A percentile compares a stretch with the other conserved stretches of the same genome.
These are phyloP conservation scores for Lepus timidus DNA, from an alignment of 2,113 vertebrate species.

Conservation along the genomic window DNA sequence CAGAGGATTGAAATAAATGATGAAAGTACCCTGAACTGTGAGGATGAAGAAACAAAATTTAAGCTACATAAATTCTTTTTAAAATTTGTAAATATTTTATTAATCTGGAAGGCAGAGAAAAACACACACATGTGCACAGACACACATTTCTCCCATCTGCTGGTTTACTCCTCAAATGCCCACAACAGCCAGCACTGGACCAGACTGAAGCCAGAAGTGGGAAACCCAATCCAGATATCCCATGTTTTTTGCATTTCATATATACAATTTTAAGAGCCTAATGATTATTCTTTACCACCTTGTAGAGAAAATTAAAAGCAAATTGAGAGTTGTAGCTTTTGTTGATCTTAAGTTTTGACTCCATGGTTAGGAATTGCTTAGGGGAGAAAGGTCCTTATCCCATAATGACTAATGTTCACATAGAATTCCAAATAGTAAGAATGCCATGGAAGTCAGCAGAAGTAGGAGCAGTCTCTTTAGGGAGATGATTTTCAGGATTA, in stretches of 20 bases:
- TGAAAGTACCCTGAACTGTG: background rate
- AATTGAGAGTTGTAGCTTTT: background rate
- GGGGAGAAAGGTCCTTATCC: background rate
- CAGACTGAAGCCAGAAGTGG: no score
- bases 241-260: no score
- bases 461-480: background rate
- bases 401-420: background rate
- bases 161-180: no score
- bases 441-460: background rate
- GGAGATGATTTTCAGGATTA: background rate
- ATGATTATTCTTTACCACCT: background rate
- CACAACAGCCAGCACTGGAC: no score
- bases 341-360: background rate
- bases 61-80: background rate
- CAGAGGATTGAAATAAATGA: background rate
- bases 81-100: no score
- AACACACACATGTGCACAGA: no score
- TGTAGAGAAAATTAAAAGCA: constrained; percentile 22
- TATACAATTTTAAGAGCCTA: no score
- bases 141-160: no score
- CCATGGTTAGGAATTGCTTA: background rate
- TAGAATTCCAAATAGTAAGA: background rate
- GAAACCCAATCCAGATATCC: no score
- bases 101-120: no score
- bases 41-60: background rate